These are phyloP conservation scores for Microplitis mediator DNA, from an alignment of 1,140 invertebrate genomes.

Conservation along the genomic window DNA sequence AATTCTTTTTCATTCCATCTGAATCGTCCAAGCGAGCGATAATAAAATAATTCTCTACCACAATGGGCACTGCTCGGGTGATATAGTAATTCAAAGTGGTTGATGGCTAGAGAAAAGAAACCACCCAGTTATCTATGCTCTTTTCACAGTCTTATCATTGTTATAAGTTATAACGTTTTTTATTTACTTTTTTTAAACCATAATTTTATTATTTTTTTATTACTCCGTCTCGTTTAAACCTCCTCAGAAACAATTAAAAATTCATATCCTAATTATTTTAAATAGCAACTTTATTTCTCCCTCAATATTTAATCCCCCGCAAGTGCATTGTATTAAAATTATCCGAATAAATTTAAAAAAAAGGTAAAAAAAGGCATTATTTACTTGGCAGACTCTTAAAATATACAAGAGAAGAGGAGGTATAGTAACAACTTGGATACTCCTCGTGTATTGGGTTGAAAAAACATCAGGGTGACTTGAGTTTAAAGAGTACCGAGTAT, in stretches of 20 bases:
- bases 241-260: no score
- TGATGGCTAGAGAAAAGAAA: constrained; percentile 31
- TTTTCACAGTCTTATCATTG: background rate
- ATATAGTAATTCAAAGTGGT: constrained; percentile 57
- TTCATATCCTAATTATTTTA: no score
- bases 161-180: background rate
- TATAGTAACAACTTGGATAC: constrained; percentile 18
- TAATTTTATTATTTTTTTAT: no score
- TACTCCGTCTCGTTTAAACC: no score
- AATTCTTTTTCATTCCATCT: constrained; percentile 28
- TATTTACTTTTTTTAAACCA: background rate
- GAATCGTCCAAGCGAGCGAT: constrained; percentile 47
- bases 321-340: no score
- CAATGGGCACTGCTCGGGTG: constrained; percentile 56
- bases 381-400: no score
- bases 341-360: no score
- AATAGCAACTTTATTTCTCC: no score
- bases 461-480: constrained; percentile 23
- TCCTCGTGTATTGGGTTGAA: constrained; percentile 20
- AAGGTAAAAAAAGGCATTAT: no score
- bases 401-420: background rate
- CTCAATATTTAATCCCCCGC: no score
- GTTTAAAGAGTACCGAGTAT: background rate
- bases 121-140: constrained; percentile 9
- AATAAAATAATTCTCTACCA: constrained; percentile 61